Percentiles rank a stretch among this genome's conserved stretches.
Conservation (phyloP, 1,140 invertebrate genomes). For the Rhopalosiphum padi region DNA sequence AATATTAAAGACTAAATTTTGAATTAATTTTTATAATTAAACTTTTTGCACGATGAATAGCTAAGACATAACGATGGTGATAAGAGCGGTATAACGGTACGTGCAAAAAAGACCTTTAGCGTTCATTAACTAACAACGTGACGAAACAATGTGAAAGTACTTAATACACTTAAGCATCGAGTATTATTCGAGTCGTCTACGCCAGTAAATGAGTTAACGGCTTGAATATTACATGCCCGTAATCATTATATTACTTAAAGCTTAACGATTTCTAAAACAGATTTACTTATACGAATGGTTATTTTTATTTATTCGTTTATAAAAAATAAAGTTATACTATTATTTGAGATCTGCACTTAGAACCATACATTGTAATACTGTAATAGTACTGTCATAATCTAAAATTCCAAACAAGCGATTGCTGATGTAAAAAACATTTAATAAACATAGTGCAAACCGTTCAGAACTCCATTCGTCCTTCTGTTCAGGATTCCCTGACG, state of each 20-base stretch:
- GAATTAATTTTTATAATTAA: slow-evolving; percentile 19
- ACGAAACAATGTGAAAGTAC: slow-evolving; percentile 1
- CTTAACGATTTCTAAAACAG: not conserved
- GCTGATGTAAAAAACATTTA: slow-evolving; percentile 26
- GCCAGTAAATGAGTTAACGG: not conserved
- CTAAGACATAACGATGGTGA: not conserved
- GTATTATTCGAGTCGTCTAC: not conserved
- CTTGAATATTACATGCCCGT: not conserved
- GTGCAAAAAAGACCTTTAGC: not conserved
- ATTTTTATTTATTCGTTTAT: not conserved
- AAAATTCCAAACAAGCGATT: slow-evolving; percentile 2
- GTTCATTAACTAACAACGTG: slow-evolving; percentile 32
- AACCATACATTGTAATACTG: not conserved
- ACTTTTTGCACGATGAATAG: not conserved
- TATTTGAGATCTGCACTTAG: not conserved
- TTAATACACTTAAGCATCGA: not conserved
- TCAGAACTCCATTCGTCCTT: not conserved
- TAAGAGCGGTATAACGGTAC: slow-evolving; percentile 1
- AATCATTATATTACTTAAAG: not conserved
- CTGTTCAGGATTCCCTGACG: slow-evolving; percentile 18
- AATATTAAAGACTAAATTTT: not conserved
- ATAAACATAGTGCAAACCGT: slow-evolving; percentile 33
- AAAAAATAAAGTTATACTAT: not conserved
- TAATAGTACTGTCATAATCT: not conserved
- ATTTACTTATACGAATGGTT: not conserved